Evolutionary conservation across 2,113 vertebrate genomes (phyloP).

Genomic region (Tor tambroides): DNA sequence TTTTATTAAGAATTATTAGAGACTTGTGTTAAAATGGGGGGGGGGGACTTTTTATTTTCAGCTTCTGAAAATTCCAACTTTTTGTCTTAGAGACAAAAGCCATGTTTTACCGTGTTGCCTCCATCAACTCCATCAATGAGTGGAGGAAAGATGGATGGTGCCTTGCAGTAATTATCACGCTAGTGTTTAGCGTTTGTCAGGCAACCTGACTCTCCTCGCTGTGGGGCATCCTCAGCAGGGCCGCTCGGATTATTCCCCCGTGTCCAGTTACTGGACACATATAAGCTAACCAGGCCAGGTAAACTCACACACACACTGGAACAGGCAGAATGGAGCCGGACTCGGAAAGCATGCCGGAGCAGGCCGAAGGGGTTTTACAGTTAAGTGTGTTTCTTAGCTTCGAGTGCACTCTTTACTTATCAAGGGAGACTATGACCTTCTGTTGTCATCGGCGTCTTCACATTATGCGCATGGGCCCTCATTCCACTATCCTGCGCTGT

Average conservation of each 20-base stretch:
- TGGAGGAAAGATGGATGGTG: slow-evolving; percentile 45
- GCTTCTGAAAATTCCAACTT: neutral
- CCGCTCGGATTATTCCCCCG: slow-evolving; percentile 73
- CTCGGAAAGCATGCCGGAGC: slow-evolving; percentile 72
- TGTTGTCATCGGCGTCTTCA: slow-evolving; percentile 37
- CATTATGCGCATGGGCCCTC: slow-evolving; percentile 12
- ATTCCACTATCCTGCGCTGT: slow-evolving; percentile 7
- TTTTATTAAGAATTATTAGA: too few relatives aligned
- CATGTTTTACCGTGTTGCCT: slow-evolving; percentile 35
- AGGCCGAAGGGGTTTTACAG: slow-evolving; percentile 74
- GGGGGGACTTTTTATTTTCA: too few relatives aligned
- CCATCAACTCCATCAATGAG: slow-evolving; percentile 48
- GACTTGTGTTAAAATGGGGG: too few relatives aligned
- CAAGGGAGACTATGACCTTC: slow-evolving; percentile 56
- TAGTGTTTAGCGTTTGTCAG: slow-evolving; percentile 69
- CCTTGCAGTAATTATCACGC: slow-evolving; percentile 63
- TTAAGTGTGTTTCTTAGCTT: slow-evolving; percentile 70
- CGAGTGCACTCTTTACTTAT: slow-evolving; percentile 54
- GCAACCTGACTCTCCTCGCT: slow-evolving; percentile 71
- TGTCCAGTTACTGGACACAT: slow-evolving; percentile 77
- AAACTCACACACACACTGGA: slow-evolving; percentile 58
- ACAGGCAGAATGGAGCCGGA: slow-evolving; percentile 76
- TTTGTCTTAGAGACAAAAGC: slow-evolving; percentile 25
- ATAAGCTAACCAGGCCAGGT: slow-evolving; percentile 77
- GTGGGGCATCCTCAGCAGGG: slow-evolving; percentile 64